Evolutionary conservation across 2,888 invertebrate species (phyloP).

Genomic region (Phortica magna): DNA sequence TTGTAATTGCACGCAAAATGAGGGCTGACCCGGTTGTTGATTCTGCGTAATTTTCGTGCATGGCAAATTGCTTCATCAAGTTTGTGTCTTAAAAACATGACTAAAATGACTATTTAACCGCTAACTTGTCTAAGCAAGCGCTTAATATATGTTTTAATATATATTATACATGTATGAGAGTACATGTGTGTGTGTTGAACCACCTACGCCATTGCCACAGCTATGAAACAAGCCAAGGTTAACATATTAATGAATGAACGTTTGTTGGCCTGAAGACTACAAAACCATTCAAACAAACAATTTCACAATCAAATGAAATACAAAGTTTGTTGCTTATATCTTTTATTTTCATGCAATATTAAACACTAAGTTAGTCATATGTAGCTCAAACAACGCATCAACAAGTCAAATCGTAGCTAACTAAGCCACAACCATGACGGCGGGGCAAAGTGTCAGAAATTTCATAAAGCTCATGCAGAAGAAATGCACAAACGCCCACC

Average conservation of each 20-base stretch:
- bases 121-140: background rate
- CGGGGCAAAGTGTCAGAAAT: too few species aligned
- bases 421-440: too few species aligned
- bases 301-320: conserved; percentile 36
- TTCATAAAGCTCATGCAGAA: conserved; percentile 38
- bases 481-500: conserved; percentile 42
- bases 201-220: background rate
- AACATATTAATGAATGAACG: too few species aligned
- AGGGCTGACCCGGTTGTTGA: background rate
- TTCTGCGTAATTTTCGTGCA: background rate
- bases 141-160: too few species aligned
- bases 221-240: background rate
- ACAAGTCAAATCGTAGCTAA: too few species aligned
- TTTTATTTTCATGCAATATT: conserved; percentile 45
- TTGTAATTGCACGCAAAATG: background rate
- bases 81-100: background rate
- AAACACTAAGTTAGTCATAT: background rate
- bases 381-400: too few species aligned
- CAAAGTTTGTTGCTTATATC: conserved; percentile 64
- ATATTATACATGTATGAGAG: too few species aligned
- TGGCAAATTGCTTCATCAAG: conserved; percentile 12
- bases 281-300: conserved; percentile 6
- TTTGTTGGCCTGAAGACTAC: too few species aligned
- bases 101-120: background rate
- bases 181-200: background rate